Conservation (phyloP, 2,888 invertebrate species). For the Gerosis bhagava region DNA sequence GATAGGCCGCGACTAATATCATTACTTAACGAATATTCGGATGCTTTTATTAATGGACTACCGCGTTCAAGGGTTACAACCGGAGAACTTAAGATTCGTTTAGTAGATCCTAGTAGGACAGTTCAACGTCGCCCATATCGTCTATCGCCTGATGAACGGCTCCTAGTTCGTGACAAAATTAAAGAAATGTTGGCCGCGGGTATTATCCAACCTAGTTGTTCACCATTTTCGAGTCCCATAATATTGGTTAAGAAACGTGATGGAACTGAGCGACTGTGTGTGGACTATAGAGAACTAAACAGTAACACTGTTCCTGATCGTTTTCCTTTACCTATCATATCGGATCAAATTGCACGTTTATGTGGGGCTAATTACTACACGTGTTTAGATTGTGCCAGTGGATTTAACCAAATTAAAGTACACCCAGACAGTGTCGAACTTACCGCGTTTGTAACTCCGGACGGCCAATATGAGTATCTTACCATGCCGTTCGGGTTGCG, state of each 20-base stretch:
- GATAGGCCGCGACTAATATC: too few species aligned
- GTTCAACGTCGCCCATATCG: background rate
- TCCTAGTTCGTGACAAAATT: background rate
- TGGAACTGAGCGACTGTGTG: slow-evolving; percentile 38
- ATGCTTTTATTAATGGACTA: background rate
- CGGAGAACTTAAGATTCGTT: background rate
- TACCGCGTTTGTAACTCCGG: slow-evolving; percentile 33
- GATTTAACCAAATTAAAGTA: slow-evolving; percentile 35
- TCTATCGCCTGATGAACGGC: background rate
- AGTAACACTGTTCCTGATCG: slow-evolving; percentile 32
- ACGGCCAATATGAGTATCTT: slow-evolving; percentile 34
- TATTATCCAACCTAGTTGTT: background rate
- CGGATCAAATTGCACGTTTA: slow-evolving; percentile 35
- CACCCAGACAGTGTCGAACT: slow-evolving; percentile 13
- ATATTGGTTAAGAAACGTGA: slow-evolving; percentile 27
- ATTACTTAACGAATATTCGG: too few species aligned
- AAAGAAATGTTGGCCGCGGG: background rate
- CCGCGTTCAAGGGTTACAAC: background rate
- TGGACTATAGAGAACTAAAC: slow-evolving; percentile 36
- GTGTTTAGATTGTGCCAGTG: slow-evolving; percentile 32
- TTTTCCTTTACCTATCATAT: slow-evolving; percentile 34
- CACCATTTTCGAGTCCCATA: background rate
- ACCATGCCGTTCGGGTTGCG: slow-evolving; percentile 38
- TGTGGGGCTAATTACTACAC: slow-evolving; percentile 25
- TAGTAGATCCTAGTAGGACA: background rate